Evolutionary conservation across 2,113 vertebrate genomes (phyloP).

Genomic region (Pteronura brasiliensis): DNA sequence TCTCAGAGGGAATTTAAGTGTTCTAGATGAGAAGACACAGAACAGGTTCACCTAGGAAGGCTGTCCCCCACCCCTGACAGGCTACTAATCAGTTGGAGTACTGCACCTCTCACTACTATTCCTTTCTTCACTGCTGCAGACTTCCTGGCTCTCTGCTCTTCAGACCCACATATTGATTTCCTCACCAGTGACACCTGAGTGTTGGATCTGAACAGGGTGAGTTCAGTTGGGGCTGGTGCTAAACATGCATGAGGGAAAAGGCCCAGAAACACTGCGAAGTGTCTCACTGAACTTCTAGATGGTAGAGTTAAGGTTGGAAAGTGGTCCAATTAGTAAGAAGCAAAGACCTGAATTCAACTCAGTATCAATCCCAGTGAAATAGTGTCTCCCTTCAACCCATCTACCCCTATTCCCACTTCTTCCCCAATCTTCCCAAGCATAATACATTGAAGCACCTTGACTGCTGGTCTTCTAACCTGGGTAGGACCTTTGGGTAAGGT

Average conservation of each 20-base stretch:
- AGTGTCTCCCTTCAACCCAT: background rate
- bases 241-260: background rate
- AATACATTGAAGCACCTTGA: background rate
- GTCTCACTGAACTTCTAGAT: background rate
- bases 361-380: background rate
- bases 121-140: background rate
- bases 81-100: background rate
- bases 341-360: background rate
- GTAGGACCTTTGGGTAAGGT: background rate
- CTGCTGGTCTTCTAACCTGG: background rate
- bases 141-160: background rate
- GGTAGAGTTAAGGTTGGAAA: background rate
- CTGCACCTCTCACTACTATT: background rate
- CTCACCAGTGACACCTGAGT: background rate
- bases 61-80: background rate
- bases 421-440: background rate
- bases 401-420: fast-evolving
- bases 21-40: conserved; percentile 42
- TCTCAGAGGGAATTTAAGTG: conserved; percentile 38
- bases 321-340: background rate
- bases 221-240: background rate
- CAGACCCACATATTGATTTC: background rate
- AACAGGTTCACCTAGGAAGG: background rate
- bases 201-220: background rate
- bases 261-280: background rate